Percentiles rank a stretch among this genome's conserved stretches.
Conservation (phyloP, 1,140 invertebrate species). For the Phocides pigmalion region DNA sequence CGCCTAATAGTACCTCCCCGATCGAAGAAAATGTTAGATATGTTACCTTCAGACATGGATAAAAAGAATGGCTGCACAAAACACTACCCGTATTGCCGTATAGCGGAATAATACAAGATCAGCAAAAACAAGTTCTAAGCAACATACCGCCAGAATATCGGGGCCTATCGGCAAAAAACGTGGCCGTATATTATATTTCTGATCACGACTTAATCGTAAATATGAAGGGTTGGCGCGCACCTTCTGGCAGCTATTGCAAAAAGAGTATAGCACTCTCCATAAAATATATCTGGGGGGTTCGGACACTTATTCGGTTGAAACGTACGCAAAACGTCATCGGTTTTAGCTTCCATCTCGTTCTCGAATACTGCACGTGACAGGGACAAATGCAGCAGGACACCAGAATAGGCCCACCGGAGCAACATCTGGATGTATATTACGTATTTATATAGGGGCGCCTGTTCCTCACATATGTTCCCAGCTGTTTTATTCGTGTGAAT, state of each 20-base stretch:
- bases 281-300: conserved; percentile 68
- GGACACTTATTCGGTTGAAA: conserved; percentile 41
- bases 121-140: conserved; percentile 25
- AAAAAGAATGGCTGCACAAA: conserved; percentile 8
- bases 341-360: conserved; percentile 13
- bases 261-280: conserved; percentile 70
- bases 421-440: conserved; percentile 47
- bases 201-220: conserved; percentile 80
- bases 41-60: not conserved
- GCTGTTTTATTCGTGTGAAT: conserved; percentile 73
- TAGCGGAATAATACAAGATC: conserved; percentile 9
- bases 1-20: too few relatives aligned
- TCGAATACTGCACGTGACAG: not conserved
- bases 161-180: conserved; percentile 64
- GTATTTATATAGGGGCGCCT: conserved; percentile 70
- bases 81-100: not conserved
- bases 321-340: conserved; percentile 20
- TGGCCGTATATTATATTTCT: conserved; percentile 70
- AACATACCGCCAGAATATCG: conserved; percentile 25
- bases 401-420: conserved; percentile 13
- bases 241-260: conserved; percentile 79
- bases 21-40: too few relatives aligned
- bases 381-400: not conserved
- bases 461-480: conserved; percentile 69
- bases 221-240: conserved; percentile 75